Evolutionary conservation across 1,140 invertebrate genomes (phyloP), one percentile per base, ranked within the genome.

Genomic region (Trichonephila clavata): DNA sequence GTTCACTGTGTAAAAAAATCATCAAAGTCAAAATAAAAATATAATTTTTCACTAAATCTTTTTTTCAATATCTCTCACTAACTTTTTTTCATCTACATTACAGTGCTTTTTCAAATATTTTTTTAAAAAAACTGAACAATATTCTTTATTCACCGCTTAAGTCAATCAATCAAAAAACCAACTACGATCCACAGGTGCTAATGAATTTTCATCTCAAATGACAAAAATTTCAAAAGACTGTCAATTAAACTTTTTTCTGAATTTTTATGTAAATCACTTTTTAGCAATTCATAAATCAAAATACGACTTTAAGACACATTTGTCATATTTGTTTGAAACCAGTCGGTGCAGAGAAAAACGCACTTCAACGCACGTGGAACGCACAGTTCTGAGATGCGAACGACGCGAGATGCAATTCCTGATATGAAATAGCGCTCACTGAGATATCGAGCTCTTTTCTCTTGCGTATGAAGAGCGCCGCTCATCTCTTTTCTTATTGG

Each of bases 401-500:
- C 81, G 43, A 6, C 43, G 32, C 32, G 39, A 86, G 84, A 86
- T 86, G 57, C 59, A n/a, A 89, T 68, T 50, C 57, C 87, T 77
- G 87, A 89, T 89, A 89, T 89, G 63, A 71, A 87, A 87, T 63
- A 65, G n/a, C 63, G 20, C 63, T 13, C 63, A 57, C 63, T 20
- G 65, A 57, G 57, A 89, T 57, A 89, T 59, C 63, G 63, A 43
- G 65, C 59, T 39, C 59, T 68, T 68, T 68, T 68, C 8, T n/a
- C 27, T 18, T 86, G 59, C n/a, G 32, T 77, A 27, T 61, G n/a
- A 65, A 89, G 87, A 24, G 87, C 87, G n/a, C 43, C 32, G 20
- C 32, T 50, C n/a, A 13, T 43, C 60, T 27, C 39, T 13, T 13
- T 43, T 43, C 43, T 77, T 83, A 92, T 92, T 92, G 91, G 91